Conservation (phyloP, 2,113 vertebrate species). For the Scatophagus argus region DNA sequence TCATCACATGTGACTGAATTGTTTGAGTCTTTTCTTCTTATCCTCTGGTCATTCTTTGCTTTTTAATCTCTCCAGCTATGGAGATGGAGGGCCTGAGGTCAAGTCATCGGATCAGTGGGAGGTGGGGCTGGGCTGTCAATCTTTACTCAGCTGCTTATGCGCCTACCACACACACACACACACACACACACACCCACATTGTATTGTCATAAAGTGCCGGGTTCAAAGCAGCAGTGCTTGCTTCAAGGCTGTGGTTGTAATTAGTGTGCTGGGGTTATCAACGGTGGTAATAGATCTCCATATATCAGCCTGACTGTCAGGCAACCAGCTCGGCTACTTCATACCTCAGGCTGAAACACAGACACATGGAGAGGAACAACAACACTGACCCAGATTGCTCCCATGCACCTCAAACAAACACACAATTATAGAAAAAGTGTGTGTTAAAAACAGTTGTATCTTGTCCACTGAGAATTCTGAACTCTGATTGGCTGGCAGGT, state of each 20-base stretch:
- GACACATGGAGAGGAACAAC: not conserved
- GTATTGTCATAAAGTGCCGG: conserved; percentile 10
- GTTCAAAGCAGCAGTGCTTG: conserved; percentile 18
- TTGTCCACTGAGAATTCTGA: not conserved
- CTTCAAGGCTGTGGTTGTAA: conserved; percentile 42
- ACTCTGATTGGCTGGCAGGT: not conserved
- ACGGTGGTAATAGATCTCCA: conserved; percentile 25
- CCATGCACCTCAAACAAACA: not conserved
- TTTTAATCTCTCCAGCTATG: conserved; percentile 51
- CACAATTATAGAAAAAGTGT: not conserved
- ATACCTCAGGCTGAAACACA: conserved; percentile 32
- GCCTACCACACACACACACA: conserved; percentile 12
- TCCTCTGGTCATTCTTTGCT: conserved; percentile 13
- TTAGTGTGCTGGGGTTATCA: conserved; percentile 52
- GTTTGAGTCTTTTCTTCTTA: not conserved
- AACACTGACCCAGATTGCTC: conserved; percentile 19
- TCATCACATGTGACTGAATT: not conserved
- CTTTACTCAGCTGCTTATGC: not conserved
- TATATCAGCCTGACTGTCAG: conserved; percentile 49
- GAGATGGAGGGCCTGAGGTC: conserved; percentile 34
- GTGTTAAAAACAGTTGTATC: too few species aligned
- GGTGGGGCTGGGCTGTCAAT: conserved; percentile 33
- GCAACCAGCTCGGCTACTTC: conserved; percentile 10
- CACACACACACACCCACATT: conserved; percentile 2
- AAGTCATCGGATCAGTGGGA: conserved; percentile 40